Evolutionary conservation across 1,140 invertebrate species (phyloP), one percentile per base, ranked within the genome.

Genomic region (Thaumetopoea pityocampa): DNA sequence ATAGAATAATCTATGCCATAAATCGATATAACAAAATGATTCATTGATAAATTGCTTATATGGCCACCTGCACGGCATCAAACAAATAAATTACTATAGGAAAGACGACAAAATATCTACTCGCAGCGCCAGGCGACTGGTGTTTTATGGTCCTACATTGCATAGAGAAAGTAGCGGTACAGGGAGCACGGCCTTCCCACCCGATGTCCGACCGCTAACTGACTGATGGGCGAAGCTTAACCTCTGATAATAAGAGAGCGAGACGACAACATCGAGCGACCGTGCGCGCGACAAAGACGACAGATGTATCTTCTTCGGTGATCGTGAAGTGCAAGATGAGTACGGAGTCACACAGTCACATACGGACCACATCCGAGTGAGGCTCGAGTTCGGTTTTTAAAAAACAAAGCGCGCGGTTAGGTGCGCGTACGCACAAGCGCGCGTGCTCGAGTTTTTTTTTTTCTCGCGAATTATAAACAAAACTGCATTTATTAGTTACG

Each of bases 281-380:
- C n/a, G 19, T 8, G 27, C n/a, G 69, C 23, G 57, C 35, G 68
- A 83, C 50, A 18, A 58, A 48, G 79, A 79, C 41, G 40, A 35
- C 7, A 26, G 51, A 67, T 37, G 79, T 80, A 63, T 80, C 79
- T 78, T 83, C 79, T 80, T 80, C 74, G 73, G 77, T 78, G 71
- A 77, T 80, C 72, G 73, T 69, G 73, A 79, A 76, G 72, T 73
- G 67, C 72, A 70, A 79, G 79, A 83, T 80, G 78, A 71, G 70
- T 77, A 67, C 78, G 79, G 76, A 80, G 79, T 83, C 76, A 80
- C 79, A 80, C 65, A 80, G 79, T 83, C 76, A 80, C 79, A 80
- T 63, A 79, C 79, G 67, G 66, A 63, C 79, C 72, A 67, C 65
- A 80, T 76, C 64, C 69, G 76, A 80, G 76, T 71, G 67, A 77